A percentile compares a stretch with the other conserved stretches of the same genome.
Evolutionary conservation across 2,797 vertebrate species (phyloP).

Genomic region (Sandelia bainsii): DNA sequence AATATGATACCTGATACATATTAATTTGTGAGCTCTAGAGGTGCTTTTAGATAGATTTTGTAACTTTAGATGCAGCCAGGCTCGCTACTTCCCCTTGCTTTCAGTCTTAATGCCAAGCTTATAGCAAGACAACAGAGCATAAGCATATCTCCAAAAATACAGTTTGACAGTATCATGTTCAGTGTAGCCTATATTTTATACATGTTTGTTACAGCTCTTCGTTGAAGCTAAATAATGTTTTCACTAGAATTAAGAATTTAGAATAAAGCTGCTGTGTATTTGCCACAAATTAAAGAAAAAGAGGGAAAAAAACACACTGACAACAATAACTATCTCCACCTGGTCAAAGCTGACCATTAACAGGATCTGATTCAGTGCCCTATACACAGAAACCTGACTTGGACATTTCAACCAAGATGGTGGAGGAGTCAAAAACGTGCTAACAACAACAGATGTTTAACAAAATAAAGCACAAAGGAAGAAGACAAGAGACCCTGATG

Average conservation of each 20-base stretch:
- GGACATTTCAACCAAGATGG: constrained; percentile 12
- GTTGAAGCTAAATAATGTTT: too few species aligned
- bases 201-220: too few species aligned
- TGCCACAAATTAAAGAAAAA: neutral
- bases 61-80: too few species aligned
- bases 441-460: constrained; percentile 27
- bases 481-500: constrained; percentile 35
- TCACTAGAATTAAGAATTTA: too few species aligned
- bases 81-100: too few species aligned
- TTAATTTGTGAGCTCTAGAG: neutral
- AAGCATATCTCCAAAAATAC: too few species aligned
- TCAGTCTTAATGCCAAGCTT: too few species aligned
- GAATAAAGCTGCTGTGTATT: too few species aligned
- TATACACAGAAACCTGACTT: constrained; percentile 13
- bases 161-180: too few species aligned
- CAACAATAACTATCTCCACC: neutral
- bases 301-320: neutral
- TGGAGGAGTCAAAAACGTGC: constrained; percentile 9
- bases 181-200: too few species aligned
- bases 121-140: too few species aligned
- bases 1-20: neutral
- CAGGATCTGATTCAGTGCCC: neutral
- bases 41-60: neutral
- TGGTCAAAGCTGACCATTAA: constrained; percentile 10
- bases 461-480: constrained; percentile 42